These are phyloP conservation scores for Istiophorus platypterus DNA, from an alignment of 2,113 vertebrate genomes.

Conservation along the genomic window DNA sequence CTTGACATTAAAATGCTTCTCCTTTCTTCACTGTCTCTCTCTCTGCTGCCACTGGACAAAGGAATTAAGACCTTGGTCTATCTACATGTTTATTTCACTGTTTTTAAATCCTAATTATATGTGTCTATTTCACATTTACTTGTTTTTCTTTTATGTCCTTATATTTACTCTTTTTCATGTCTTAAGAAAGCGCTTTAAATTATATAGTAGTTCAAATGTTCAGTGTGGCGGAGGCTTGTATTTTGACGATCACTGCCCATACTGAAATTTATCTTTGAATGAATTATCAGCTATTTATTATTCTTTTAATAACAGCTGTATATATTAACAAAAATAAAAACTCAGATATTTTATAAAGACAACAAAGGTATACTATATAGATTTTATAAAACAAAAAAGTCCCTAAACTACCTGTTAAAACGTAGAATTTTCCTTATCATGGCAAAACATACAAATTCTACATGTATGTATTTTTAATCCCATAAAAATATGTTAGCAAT, in stretches of 20 bases:
- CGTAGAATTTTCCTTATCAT: not conserved
- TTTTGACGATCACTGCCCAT: not conserved
- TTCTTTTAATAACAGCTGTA: too few species aligned
- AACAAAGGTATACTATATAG: too few species aligned
- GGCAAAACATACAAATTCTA: not conserved
- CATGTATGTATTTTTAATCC: not conserved
- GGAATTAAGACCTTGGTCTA: not conserved
- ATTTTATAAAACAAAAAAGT: not conserved
- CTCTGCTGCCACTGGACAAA: not conserved
- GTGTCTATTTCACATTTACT: not conserved
- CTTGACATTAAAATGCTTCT: conserved; percentile 42
- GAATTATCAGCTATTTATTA: not conserved
- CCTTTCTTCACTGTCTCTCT: conserved; percentile 18
- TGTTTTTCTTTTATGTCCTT: not conserved
- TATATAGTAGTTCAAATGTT: not conserved
- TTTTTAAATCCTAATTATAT: not conserved
- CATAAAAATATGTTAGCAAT: not conserved
- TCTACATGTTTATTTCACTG: not conserved
- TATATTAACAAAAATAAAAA: too few species aligned
- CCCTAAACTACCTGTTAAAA: not conserved
- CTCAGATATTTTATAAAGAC: too few species aligned
- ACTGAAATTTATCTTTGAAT: not conserved
- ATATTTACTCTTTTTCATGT: not conserved
- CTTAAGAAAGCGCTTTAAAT: not conserved
- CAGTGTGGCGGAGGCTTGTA: not conserved